These are phyloP conservation scores for Tetramorium bicarinatum DNA, from an alignment of 2,888 invertebrate species.

Conservation along the genomic window DNA sequence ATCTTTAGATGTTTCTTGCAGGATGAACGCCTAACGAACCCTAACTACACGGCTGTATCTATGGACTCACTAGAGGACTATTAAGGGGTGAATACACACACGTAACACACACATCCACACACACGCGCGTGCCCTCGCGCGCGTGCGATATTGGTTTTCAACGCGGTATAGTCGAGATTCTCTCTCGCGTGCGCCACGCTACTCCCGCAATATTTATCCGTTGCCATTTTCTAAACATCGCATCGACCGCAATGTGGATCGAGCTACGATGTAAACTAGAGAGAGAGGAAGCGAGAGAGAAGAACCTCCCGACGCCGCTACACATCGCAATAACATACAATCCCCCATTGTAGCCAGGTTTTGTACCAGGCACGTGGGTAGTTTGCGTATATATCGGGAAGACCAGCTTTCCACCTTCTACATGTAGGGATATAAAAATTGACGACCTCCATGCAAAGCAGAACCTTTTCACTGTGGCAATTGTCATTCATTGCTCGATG, in stretches of 20 bases:
- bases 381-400: slow-evolving; percentile 15
- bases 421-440: slow-evolving; percentile 6
- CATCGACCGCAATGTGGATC: slow-evolving; percentile 22
- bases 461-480: background rate
- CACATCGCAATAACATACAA: slow-evolving; percentile 33
- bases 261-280: slow-evolving; percentile 18
- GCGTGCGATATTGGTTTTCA: slow-evolving; percentile 42
- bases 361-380: background rate
- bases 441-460: background rate
- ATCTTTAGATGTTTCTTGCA: slow-evolving; percentile 22
- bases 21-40: slow-evolving; percentile 2
- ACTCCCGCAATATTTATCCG: slow-evolving; percentile 44
- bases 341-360: slow-evolving; percentile 20
- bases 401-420: background rate
- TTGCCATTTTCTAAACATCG: slow-evolving; percentile 44
- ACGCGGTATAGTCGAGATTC: background rate
- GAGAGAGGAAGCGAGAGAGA: background rate
- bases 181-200: background rate
- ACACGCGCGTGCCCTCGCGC: background rate
- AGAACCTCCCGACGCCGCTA: background rate
- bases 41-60: slow-evolving; percentile 21
- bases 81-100: slow-evolving; percentile 7
- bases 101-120: background rate
- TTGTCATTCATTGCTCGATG: background rate
- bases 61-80: slow-evolving; percentile 16